Conservation (phyloP, 2,113 vertebrate species). For the Oryzias woworae region DNA sequence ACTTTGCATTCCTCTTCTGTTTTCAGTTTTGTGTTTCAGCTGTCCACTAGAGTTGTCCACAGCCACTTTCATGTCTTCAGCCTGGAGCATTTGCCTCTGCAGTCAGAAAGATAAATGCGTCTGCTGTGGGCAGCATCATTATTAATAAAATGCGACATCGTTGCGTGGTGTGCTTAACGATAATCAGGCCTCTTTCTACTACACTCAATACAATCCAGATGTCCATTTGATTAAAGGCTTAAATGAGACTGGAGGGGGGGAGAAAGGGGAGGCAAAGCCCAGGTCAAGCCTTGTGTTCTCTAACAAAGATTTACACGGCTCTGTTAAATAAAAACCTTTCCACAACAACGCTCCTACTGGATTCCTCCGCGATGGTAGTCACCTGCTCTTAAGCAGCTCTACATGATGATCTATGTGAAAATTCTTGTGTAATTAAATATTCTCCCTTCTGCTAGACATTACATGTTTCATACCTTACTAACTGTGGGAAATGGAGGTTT, state of each 20-base stretch:
- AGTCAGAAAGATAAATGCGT: slow-evolving; percentile 66
- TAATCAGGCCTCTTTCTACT: slow-evolving; percentile 69
- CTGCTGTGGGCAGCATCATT: slow-evolving; percentile 67
- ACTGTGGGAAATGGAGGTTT: slow-evolving; percentile 41
- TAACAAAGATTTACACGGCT: slow-evolving; percentile 72
- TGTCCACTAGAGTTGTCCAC: slow-evolving; percentile 15
- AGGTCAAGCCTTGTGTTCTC: slow-evolving; percentile 55
- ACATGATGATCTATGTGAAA: slow-evolving; percentile 50
- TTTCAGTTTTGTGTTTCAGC: slow-evolving; percentile 21
- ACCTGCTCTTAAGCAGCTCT: slow-evolving; percentile 44
- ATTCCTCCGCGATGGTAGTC: slow-evolving; percentile 29
- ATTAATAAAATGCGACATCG: slow-evolving; percentile 79
- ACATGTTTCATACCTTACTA: slow-evolving; percentile 34
- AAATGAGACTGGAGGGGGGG: slow-evolving; percentile 53
- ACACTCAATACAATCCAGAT: slow-evolving; percentile 70
- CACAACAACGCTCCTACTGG: slow-evolving; percentile 36
- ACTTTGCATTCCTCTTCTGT: not conserved
- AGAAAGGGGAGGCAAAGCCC: slow-evolving; percentile 22
- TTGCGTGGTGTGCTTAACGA: slow-evolving; percentile 71
- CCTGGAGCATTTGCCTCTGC: slow-evolving; percentile 32
- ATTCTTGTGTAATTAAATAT: slow-evolving; percentile 56
- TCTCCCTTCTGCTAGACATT: slow-evolving; percentile 37
- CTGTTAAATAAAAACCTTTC: slow-evolving; percentile 66
- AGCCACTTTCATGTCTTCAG: slow-evolving; percentile 31
- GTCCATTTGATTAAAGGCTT: slow-evolving; percentile 73